Conservation (phyloP, 2,888 invertebrate species). For the Zaprionus lineosus region DNA sequence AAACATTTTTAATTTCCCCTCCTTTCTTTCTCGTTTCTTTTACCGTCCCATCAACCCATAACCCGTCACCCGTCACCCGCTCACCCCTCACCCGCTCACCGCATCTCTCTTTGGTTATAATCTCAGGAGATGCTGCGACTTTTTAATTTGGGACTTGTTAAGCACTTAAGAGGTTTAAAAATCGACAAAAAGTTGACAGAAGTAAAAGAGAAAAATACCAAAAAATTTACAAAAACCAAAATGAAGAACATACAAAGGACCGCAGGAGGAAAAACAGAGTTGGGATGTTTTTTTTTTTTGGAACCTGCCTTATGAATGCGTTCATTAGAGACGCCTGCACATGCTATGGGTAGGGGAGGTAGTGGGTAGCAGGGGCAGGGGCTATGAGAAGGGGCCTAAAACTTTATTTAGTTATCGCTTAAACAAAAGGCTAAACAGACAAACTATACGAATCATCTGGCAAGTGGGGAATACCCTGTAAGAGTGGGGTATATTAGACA, state of each 20-base stretch:
- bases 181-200: constrained; percentile 72
- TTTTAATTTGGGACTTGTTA: constrained; percentile 79
- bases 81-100: too few relatives aligned
- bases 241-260: constrained; percentile 44
- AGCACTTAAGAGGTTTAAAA: constrained; percentile 79
- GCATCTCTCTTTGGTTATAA: too few relatives aligned
- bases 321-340: constrained; percentile 51
- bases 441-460: constrained; percentile 37
- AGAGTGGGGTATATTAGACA: background rate
- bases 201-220: constrained; percentile 24
- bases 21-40: constrained; percentile 27
- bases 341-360: background rate
- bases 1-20: constrained; percentile 50
- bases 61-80: too few relatives aligned
- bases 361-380: background rate
- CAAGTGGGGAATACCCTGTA: constrained; percentile 16
- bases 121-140: constrained; percentile 66
- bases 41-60: too few relatives aligned
- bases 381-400: constrained; percentile 24
- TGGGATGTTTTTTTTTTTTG: constrained; percentile 23
- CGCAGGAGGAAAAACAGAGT: constrained; percentile 32
- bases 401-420: constrained; percentile 72
- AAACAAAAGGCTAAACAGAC: constrained; percentile 50
- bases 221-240: too few relatives aligned
- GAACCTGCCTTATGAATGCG: constrained; percentile 60